phyloP scores from a whole-genome alignment of 2,797 vertebrate genomes.

The Staurois parvus region DNA sequence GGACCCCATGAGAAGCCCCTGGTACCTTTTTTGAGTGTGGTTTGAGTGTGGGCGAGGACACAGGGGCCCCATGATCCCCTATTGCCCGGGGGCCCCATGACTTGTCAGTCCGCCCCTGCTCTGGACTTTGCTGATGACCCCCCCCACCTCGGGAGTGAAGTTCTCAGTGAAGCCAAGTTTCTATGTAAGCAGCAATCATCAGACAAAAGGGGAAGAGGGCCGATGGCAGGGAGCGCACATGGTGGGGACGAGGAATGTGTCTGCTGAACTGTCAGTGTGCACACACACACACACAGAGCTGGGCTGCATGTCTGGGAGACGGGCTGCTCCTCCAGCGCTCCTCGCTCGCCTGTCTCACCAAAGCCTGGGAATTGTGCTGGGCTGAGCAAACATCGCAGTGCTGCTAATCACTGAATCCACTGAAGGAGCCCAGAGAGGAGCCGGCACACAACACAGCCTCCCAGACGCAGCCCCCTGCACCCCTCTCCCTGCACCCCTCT shows the following conservation, averaged over 20 bases:
- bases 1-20: too few relatives aligned
- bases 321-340: conserved; percentile 66
- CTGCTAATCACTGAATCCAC: conserved; percentile 69
- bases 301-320: conserved; percentile 70
- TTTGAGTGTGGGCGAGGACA: too few relatives aligned
- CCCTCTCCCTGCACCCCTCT: conserved; percentile 13
- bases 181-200: too few relatives aligned
- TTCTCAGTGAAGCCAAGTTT: too few relatives aligned
- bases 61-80: too few relatives aligned
- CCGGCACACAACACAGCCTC: conserved; percentile 72
- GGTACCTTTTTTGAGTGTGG: too few relatives aligned
- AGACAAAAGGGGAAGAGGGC: too few relatives aligned
- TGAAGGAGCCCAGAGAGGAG: conserved; percentile 72
- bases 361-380: conserved; percentile 71
- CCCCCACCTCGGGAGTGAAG: too few relatives aligned
- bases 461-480: conserved; percentile 19
- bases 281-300: conserved; percentile 46
- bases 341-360: conserved; percentile 63
- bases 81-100: too few relatives aligned
- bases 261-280: conserved; percentile 65
- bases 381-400: conserved; percentile 72
- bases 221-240: too few relatives aligned
- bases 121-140: too few relatives aligned
- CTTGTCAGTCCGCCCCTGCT: too few relatives aligned
- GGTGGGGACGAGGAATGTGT: conserved; percentile 69